Conservation (phyloP, 2,113 vertebrate species). For the Tragulus kanchil region DNA sequence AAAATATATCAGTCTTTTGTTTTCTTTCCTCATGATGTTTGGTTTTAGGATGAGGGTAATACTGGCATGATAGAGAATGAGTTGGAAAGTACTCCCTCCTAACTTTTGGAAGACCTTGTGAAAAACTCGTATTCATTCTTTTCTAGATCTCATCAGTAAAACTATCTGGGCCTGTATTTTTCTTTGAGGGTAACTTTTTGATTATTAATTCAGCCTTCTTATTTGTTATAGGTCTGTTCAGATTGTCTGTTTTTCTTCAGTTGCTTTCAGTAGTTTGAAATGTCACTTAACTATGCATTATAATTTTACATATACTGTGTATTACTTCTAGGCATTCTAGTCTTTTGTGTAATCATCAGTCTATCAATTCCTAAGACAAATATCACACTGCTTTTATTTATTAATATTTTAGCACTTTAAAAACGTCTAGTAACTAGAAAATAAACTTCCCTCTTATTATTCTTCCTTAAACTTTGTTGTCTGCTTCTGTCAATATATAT, state of each 20-base stretch:
- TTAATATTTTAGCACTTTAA: conserved; percentile 34
- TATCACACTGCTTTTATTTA: neutral
- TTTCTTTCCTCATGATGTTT: neutral
- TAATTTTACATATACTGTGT: neutral
- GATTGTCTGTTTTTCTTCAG: neutral
- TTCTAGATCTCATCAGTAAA: conserved; percentile 11
- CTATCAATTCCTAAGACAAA: neutral
- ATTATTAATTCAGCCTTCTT: neutral
- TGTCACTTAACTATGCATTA: neutral
- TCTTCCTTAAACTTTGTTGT: neutral
- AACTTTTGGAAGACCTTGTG: neutral
- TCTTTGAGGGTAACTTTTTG: neutral
- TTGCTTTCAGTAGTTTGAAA: neutral
- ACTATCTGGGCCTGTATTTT: neutral
- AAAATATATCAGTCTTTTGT: neutral
- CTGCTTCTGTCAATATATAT: neutral
- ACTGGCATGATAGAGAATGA: neutral
- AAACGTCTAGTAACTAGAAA: neutral
- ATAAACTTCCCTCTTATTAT: neutral
- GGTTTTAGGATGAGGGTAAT: neutral
- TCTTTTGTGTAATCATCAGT: conserved; percentile 15
- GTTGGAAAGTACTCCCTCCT: neutral
- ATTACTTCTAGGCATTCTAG: conserved; percentile 4
- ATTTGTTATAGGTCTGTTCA: neutral
- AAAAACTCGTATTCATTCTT: neutral